Evolutionary conservation across 2,113 vertebrate genomes (phyloP).

Genomic region (Myotis davidii): DNA sequence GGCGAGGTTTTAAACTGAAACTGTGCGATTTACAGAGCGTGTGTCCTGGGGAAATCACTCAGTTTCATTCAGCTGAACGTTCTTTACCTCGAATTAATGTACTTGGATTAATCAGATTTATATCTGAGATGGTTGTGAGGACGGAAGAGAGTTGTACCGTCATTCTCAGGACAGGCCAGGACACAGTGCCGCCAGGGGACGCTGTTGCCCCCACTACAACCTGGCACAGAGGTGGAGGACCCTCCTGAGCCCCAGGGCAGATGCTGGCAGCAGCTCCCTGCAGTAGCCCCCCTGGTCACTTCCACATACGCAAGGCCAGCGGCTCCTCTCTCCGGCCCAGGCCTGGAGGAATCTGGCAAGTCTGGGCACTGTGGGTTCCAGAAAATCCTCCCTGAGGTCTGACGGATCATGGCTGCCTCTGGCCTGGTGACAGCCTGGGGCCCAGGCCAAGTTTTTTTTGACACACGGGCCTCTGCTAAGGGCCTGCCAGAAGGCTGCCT

Average conservation of each 20-base stretch:
- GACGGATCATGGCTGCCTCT: conserved; percentile 46
- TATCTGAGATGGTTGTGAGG: neutral
- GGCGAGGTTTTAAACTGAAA: neutral
- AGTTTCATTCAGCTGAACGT: fast-evolving
- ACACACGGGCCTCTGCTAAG: neutral
- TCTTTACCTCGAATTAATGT: neutral
- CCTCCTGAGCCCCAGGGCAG: neutral
- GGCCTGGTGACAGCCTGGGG: conserved; percentile 37
- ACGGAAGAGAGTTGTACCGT: neutral
- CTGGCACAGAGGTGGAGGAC: neutral
- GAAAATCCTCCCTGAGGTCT: conserved; percentile 27
- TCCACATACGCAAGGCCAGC: neutral
- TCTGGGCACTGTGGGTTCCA: neutral
- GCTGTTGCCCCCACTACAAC: neutral
- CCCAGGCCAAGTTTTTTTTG: conserved; percentile 33
- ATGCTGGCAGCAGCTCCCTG: neutral
- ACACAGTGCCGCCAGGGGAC: fast-evolving
- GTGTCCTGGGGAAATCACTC: neutral
- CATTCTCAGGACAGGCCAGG: neutral
- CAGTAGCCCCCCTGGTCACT: neutral
- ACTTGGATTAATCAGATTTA: neutral
- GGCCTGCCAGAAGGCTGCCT: neutral
- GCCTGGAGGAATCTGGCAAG: conserved; percentile 42
- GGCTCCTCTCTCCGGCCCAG: neutral
- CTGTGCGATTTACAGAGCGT: neutral